phyloP scores from a whole-genome alignment of 2,888 invertebrate species.

The Acanthopleura granulata region DNA sequence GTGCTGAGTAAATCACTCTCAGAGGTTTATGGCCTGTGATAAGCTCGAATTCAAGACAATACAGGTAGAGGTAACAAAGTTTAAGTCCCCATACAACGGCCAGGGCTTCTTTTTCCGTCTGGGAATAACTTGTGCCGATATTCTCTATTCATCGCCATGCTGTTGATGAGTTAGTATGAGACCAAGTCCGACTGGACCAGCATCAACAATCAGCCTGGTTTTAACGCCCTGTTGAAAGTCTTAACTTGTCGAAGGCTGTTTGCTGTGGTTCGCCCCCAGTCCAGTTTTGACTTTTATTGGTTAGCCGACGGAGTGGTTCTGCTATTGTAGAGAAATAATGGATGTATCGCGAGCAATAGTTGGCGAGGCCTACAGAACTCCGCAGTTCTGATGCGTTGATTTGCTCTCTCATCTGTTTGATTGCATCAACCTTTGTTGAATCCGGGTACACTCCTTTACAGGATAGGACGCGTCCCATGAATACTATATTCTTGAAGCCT shows the following conservation, averaged over 20 bases:
- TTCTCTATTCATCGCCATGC: neutral
- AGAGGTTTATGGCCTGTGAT: neutral
- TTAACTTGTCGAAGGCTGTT: neutral
- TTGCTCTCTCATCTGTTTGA: neutral
- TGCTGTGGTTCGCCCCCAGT: neutral
- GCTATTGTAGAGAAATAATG: neutral
- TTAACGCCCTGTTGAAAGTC: neutral
- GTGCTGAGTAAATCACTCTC: neutral
- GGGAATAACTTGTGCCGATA: neutral
- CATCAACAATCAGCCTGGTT: neutral
- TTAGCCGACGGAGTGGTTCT: neutral
- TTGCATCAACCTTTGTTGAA: neutral
- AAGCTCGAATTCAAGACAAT: neutral
- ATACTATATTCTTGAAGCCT: neutral
- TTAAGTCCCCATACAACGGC: neutral
- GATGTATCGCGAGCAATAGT: conserved; percentile 2
- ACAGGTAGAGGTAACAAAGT: neutral
- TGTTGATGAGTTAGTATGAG: neutral
- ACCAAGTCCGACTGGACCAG: neutral
- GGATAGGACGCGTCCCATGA: neutral
- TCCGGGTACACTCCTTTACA: neutral
- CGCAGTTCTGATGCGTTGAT: neutral
- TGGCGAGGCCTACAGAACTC: conserved; percentile 24
- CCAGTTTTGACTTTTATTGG: neutral
- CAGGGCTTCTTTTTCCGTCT: neutral